phyloP scores from a whole-genome alignment of 2,797 vertebrate genomes.

The Molossus alvarezi region DNA sequence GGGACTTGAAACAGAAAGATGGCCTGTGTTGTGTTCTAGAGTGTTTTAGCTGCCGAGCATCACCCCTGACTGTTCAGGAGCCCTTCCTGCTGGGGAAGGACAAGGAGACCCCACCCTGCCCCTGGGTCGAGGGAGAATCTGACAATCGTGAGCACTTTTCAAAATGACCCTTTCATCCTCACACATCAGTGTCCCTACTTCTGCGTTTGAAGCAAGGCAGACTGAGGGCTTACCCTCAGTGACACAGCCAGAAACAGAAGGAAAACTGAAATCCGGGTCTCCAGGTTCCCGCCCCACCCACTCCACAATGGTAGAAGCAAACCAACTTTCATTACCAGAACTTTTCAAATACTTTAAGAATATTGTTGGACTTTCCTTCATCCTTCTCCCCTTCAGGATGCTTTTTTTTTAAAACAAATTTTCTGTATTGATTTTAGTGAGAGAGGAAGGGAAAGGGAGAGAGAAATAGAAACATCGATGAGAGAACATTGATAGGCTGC shows the following conservation, averaged over 20 bases:
- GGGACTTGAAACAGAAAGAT: not conserved
- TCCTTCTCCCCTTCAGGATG: not conserved
- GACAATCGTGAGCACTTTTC: not conserved
- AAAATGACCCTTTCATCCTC: not conserved
- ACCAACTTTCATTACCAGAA: not conserved
- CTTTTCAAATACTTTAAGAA: not conserved
- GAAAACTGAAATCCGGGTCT: not conserved
- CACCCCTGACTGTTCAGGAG: not conserved
- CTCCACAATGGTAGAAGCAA: not conserved
- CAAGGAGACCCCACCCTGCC: not conserved
- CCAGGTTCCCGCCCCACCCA: not conserved
- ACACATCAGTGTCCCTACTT: not conserved
- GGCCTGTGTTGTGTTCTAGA: not conserved
- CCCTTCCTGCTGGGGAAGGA: slow-evolving; percentile 7
- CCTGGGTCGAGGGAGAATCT: not conserved
- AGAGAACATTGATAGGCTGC: too few relatives aligned
- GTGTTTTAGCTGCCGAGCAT: not conserved
- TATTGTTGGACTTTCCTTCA: not conserved
- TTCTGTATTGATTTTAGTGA: too few relatives aligned
- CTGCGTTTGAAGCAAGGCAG: not conserved
- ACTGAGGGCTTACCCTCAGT: not conserved
- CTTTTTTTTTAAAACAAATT: not conserved
- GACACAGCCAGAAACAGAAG: not conserved
- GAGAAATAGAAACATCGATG: too few relatives aligned
- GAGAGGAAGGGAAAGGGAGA: too few relatives aligned